Percentiles rank a stretch among this genome's conserved stretches.
phyloP scores from a whole-genome alignment of 2,888 invertebrate species.

The Meteorus cinctellus region DNA sequence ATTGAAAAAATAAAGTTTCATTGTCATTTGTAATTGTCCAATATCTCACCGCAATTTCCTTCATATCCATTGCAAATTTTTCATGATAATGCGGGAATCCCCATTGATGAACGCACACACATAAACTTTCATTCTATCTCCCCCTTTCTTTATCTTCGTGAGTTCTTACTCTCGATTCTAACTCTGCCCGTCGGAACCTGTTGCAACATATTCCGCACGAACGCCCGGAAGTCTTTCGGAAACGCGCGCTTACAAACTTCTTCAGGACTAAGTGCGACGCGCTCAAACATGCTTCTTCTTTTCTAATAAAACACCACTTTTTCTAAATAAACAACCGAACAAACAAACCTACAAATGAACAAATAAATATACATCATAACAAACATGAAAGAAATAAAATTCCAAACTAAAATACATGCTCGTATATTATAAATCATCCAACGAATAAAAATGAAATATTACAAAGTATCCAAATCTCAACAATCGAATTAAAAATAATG shows the following conservation, averaged over 20 bases:
- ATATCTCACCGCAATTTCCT: not conserved
- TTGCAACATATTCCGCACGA: conserved; percentile 45
- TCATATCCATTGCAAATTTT: not conserved
- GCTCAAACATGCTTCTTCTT: not conserved
- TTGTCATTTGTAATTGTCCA: not conserved
- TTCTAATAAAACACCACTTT: not conserved
- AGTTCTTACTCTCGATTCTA: conserved; percentile 2
- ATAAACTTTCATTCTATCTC: conserved; percentile 14
- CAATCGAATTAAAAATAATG: not conserved
- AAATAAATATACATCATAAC: not conserved
- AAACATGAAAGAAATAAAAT: not conserved
- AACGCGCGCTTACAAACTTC: not conserved
- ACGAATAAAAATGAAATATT: not conserved
- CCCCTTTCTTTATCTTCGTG: not conserved
- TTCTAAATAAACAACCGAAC: not conserved
- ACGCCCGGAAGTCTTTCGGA: conserved; percentile 19
- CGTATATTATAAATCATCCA: too few species aligned
- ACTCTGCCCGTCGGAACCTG: conserved; percentile 51
- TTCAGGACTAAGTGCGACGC: not conserved
- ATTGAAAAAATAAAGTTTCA: not conserved
- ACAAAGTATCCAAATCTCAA: not conserved
- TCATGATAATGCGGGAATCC: not conserved
- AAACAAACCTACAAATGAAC: not conserved
- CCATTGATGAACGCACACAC: not conserved
- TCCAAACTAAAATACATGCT: not conserved